phyloP scores from a whole-genome alignment of 2,113 vertebrate genomes.

The Melospiza melodia region DNA sequence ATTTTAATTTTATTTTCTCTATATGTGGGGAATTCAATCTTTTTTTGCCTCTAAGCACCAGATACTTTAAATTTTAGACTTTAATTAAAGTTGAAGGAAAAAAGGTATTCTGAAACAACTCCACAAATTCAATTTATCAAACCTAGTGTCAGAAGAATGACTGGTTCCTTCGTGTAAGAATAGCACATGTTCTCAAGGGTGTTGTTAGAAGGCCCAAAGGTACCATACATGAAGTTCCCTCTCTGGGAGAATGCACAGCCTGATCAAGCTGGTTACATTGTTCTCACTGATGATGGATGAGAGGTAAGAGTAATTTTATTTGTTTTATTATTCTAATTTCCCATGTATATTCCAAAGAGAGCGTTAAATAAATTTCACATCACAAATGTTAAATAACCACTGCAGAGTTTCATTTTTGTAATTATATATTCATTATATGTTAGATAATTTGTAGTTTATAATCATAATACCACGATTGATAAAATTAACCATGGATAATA shows the following conservation, averaged over 20 bases:
- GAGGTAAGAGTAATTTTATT: background rate
- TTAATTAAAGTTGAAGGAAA: background rate
- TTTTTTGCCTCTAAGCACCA: background rate
- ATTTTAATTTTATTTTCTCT: background rate
- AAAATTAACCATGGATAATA: slow-evolving; percentile 55
- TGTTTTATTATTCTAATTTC: slow-evolving; percentile 30
- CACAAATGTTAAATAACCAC: slow-evolving; percentile 23
- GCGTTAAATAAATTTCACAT: slow-evolving; percentile 38
- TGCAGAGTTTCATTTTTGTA: slow-evolving; percentile 29
- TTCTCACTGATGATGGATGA: background rate
- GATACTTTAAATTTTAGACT: background rate
- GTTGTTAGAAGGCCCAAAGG: background rate
- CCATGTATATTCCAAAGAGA: background rate
- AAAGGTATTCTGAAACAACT: background rate
- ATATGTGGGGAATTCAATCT: background rate
- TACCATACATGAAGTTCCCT: background rate
- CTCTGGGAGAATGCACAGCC: background rate
- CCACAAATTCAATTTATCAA: background rate
- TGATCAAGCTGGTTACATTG: background rate
- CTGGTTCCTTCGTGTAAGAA: background rate
- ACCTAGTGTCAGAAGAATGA: background rate
- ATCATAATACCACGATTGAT: slow-evolving; percentile 36
- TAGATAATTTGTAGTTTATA: slow-evolving; percentile 48
- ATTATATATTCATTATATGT: slow-evolving; percentile 38
- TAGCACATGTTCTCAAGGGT: background rate